A percentile compares a stretch with the other conserved stretches of the same genome.
Conservation (phyloP, 2,797 vertebrate species). For the Pangasius krempfi region DNA sequence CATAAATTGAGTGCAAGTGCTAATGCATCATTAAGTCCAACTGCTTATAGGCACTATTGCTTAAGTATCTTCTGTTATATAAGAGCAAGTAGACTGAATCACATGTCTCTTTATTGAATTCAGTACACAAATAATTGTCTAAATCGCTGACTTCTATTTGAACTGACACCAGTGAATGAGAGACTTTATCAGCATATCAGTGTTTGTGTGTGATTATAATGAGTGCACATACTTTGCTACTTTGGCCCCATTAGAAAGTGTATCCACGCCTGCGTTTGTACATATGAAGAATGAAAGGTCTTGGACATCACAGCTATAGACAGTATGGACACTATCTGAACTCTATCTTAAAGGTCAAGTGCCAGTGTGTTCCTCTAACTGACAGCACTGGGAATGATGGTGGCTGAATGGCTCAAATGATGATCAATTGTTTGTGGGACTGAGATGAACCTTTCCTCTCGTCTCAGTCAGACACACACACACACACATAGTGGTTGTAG, state of each 20-base stretch:
- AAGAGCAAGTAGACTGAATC: not conserved
- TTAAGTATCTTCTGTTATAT: not conserved
- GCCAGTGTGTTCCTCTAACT: constrained; percentile 55
- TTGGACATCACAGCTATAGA: constrained; percentile 50
- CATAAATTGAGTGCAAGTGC: not conserved
- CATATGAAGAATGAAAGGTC: not conserved
- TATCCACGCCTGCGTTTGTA: not conserved
- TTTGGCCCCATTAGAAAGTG: not conserved
- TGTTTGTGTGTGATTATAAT: constrained; percentile 7
- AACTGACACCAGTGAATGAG: not conserved
- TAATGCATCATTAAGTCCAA: not conserved
- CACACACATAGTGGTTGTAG: constrained; percentile 55
- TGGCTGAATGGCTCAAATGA: constrained; percentile 66
- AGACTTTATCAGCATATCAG: constrained; percentile 9
- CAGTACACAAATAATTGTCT: not conserved
- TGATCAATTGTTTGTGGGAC: constrained; percentile 63
- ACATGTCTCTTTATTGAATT: not conserved
- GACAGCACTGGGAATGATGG: constrained; percentile 56
- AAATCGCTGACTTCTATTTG: constrained; percentile 10
- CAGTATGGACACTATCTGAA: constrained; percentile 54
- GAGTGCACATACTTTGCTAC: not conserved
- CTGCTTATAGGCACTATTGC: not conserved
- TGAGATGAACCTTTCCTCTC: constrained; percentile 38
- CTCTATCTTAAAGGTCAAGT: constrained; percentile 58
- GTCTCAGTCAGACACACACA: constrained; percentile 15